phyloP scores from a whole-genome alignment of 2,888 invertebrate species.

The Spialia ferax region DNA sequence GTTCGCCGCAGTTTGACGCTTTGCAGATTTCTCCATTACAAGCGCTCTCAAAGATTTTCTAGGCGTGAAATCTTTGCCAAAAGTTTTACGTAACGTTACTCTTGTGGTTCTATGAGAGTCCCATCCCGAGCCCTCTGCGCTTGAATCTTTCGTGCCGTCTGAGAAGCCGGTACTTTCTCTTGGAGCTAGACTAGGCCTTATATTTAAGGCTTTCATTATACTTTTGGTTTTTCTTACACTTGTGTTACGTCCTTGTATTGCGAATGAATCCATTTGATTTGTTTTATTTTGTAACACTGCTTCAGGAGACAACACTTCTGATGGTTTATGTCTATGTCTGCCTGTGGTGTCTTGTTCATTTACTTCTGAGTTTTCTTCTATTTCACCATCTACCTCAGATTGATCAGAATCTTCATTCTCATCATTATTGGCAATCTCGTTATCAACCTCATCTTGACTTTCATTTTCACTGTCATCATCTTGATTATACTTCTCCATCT shows the following conservation, averaged over 20 bases:
- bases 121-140: slow-evolving; percentile 75
- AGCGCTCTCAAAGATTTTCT: slow-evolving; percentile 73
- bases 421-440: not conserved
- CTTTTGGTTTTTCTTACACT: slow-evolving; percentile 61
- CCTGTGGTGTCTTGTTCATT: slow-evolving; percentile 62
- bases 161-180: slow-evolving; percentile 62
- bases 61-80: slow-evolving; percentile 72
- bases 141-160: slow-evolving; percentile 65
- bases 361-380: slow-evolving; percentile 44
- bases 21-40: slow-evolving; percentile 77
- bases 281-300: slow-evolving; percentile 56
- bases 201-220: slow-evolving; percentile 54
- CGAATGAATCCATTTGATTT: slow-evolving; percentile 58
- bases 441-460: slow-evolving; percentile 27
- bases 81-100: slow-evolving; percentile 73
- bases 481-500: slow-evolving; percentile 40
- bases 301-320: slow-evolving; percentile 61
- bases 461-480: slow-evolving; percentile 41
- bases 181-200: slow-evolving; percentile 59
- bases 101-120: slow-evolving; percentile 77
- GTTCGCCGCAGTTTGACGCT: slow-evolving; percentile 58
- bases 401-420: slow-evolving; percentile 7
- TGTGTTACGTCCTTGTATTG: slow-evolving; percentile 56
- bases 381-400: not conserved
- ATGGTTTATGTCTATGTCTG: slow-evolving; percentile 54